Evolutionary conservation across 2,888 invertebrate genomes (phyloP).

Genomic region (Gryllus longicercus): DNA sequence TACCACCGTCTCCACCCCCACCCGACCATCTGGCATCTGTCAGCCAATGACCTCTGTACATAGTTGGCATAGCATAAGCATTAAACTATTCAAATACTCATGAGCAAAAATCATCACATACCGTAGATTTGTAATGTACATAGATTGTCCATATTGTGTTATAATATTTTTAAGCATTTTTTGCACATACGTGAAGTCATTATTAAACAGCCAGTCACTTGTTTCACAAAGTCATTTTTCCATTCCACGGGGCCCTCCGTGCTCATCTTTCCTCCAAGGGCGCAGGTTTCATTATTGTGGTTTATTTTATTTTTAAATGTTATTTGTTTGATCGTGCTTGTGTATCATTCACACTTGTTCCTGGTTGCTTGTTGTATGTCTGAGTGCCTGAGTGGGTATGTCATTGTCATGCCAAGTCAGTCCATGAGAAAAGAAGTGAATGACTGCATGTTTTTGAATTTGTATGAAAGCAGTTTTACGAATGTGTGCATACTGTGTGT

Average conservation of each 20-base stretch:
- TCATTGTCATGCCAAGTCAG: conserved; percentile 17
- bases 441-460: not conserved
- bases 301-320: conserved; percentile 17
- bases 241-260: conserved; percentile 25
- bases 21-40: conserved; percentile 22
- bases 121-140: conserved; percentile 36
- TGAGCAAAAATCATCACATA: conserved; percentile 30
- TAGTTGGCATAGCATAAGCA: conserved; percentile 35
- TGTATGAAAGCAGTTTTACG: conserved; percentile 3
- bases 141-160: conserved; percentile 37
- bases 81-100: conserved; percentile 32
- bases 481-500: not conserved
- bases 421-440: not conserved
- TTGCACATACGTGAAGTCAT: conserved; percentile 30
- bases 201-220: conserved; percentile 19
- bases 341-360: conserved; percentile 32
- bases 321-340: conserved; percentile 28
- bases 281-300: conserved; percentile 25
- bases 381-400: conserved; percentile 23
- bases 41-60: conserved; percentile 32
- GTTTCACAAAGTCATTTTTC: not conserved
- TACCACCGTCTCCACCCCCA: conserved; percentile 33
- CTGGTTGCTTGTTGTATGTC: conserved; percentile 28
- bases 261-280: conserved; percentile 34
- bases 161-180: conserved; percentile 36